These are phyloP conservation scores for Aeoliscus strigatus DNA, from an alignment of 2,797 vertebrate species.

Conservation along the genomic window DNA sequence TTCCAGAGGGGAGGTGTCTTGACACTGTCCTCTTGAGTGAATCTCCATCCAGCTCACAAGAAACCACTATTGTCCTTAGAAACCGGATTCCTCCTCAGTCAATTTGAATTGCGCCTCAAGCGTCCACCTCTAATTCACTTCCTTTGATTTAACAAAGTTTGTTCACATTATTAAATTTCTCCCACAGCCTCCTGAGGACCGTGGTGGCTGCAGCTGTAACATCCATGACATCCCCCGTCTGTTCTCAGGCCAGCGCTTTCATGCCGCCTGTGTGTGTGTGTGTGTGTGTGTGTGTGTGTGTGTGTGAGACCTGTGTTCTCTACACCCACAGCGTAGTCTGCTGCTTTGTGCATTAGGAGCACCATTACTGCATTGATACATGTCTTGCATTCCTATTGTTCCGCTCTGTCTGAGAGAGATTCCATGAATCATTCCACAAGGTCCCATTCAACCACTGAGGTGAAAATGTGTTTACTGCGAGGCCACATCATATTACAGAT, in stretches of 20 bases:
- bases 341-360: constrained; percentile 54
- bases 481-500: constrained; percentile 31
- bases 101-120: constrained; percentile 46
- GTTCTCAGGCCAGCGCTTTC: constrained; percentile 27
- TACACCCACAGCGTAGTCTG: constrained; percentile 36
- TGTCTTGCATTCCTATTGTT: constrained; percentile 44
- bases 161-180: constrained; percentile 55
- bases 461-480: constrained; percentile 35
- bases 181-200: constrained; percentile 15
- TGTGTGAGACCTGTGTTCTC: constrained; percentile 34
- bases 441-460: constrained; percentile 11
- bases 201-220: constrained; percentile 33
- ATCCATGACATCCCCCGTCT: constrained; percentile 42
- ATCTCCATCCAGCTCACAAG: constrained; percentile 15
- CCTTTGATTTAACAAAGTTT: constrained; percentile 50
- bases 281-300: not conserved
- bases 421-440: constrained; percentile 17
- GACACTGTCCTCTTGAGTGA: constrained; percentile 9
- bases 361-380: constrained; percentile 38
- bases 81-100: constrained; percentile 28
- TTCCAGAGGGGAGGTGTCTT: constrained; percentile 8
- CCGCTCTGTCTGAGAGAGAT: constrained; percentile 25
- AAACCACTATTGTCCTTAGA: constrained; percentile 37
- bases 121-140: constrained; percentile 34
- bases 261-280: constrained; percentile 1